A percentile compares a stretch with the other conserved stretches of the same genome.
phyloP scores from a whole-genome alignment of 1,140 invertebrate species.

The Sycophaga agraensis region DNA sequence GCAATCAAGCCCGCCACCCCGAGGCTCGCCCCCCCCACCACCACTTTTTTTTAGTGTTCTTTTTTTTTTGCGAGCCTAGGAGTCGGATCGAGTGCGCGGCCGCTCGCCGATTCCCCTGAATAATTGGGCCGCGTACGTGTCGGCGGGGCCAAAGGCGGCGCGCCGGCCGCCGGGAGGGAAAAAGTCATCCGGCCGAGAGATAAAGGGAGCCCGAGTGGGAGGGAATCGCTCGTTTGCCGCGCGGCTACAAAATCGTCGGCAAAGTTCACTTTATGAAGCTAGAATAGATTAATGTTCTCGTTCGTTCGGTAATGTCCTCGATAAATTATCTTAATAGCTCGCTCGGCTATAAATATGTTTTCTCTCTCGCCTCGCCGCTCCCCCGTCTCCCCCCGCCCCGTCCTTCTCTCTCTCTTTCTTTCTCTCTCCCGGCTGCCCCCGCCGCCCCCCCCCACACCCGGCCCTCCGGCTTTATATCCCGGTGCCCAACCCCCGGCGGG shows the following conservation, averaged over 20 bases:
- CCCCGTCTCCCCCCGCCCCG: slow-evolving; percentile 23
- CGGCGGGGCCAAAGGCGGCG: too few species aligned
- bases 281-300: slow-evolving; percentile 57
- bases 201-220: not conserved
- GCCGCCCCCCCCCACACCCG: slow-evolving; percentile 26
- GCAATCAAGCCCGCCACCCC: too few species aligned
- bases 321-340: slow-evolving; percentile 58
- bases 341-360: slow-evolving; percentile 56
- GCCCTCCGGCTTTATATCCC: too few species aligned
- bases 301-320: slow-evolving; percentile 56
- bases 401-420: not conserved
- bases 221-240: slow-evolving; percentile 50
- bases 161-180: not conserved
- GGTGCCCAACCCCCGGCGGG: too few species aligned
- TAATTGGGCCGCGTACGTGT: too few species aligned
- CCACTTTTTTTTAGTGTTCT: too few species aligned
- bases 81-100: too few species aligned
- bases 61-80: too few species aligned
- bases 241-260: slow-evolving; percentile 54
- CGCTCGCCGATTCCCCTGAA: too few species aligned
- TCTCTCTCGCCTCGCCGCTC: slow-evolving; percentile 33
- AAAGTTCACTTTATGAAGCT: slow-evolving; percentile 57
- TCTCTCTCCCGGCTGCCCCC: too few species aligned
- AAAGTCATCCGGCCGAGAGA: too few species aligned
- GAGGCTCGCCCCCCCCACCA: too few species aligned